Percentiles rank a stretch among this genome's conserved stretches.
These are phyloP conservation scores for Condylostylus longicornis DNA, from an alignment of 1,140 invertebrate species.

Conservation along the genomic window DNA sequence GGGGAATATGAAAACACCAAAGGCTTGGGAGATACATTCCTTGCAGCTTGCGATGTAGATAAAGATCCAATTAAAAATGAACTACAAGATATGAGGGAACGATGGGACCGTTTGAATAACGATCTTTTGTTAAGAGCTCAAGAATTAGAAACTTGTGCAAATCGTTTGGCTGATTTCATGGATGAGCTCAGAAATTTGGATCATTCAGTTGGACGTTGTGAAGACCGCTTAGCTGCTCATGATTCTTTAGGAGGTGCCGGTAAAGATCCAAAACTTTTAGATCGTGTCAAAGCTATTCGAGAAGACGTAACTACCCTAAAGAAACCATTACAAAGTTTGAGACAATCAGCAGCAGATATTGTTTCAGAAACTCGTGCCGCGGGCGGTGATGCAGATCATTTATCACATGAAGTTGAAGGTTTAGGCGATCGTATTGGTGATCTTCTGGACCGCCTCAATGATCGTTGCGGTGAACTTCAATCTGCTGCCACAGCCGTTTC, in stretches of 20 bases:
- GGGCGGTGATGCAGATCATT: constrained; percentile 53
- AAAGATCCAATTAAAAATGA: constrained; percentile 77
- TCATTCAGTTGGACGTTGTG: constrained; percentile 66
- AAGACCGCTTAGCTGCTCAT: constrained; percentile 71
- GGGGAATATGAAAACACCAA: constrained; percentile 84
- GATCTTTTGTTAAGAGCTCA: constrained; percentile 49
- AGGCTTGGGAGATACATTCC: constrained; percentile 70
- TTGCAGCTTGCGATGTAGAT: constrained; percentile 73
- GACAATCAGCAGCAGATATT: constrained; percentile 57
- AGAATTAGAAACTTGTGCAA: constrained; percentile 68
- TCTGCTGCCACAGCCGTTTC: constrained; percentile 73
- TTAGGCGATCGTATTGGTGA: constrained; percentile 64
- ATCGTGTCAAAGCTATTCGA: constrained; percentile 60
- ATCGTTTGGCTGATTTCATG: constrained; percentile 67
- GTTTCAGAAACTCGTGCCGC: constrained; percentile 49
- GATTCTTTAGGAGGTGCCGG: constrained; percentile 61
- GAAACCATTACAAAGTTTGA: constrained; percentile 58
- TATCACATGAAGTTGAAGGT: constrained; percentile 62
- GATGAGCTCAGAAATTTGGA: constrained; percentile 71
- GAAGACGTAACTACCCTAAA: constrained; percentile 61
- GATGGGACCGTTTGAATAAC: constrained; percentile 84
- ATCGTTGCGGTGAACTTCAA: constrained; percentile 65
- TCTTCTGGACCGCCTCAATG: constrained; percentile 59
- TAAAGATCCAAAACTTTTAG: constrained; percentile 65
- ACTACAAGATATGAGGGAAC: constrained; percentile 58